Conservation (phyloP, 2,888 invertebrate species). For the Philonicus albiceps region DNA sequence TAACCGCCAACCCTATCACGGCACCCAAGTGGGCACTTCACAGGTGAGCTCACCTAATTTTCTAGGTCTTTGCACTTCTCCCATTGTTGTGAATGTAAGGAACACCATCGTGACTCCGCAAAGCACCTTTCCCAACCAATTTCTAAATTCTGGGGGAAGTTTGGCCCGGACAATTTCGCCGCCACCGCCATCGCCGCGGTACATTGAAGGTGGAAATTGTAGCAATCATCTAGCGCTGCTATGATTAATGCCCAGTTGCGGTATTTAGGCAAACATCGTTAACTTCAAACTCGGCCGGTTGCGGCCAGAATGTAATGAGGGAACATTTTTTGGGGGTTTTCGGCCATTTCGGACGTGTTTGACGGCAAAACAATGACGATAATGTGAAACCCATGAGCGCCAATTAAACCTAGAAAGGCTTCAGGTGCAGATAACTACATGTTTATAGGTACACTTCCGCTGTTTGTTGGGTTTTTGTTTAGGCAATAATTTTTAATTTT, state of each 20-base stretch:
- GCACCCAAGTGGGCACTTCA: not conserved
- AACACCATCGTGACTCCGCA: not conserved
- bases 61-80: constrained; percentile 1
- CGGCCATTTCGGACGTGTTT: not conserved
- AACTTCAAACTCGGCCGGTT: constrained; percentile 24
- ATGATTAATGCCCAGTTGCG: constrained; percentile 48
- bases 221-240: constrained; percentile 36
- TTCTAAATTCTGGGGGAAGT: not conserved
- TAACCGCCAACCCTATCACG: not conserved
- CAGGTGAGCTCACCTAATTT: constrained; percentile 12
- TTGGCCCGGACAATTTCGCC: not conserved
- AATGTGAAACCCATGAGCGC: constrained; percentile 47
- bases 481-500: not conserved
- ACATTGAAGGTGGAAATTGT: constrained; percentile 47
- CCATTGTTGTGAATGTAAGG: not conserved
- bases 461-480: constrained; percentile 14
- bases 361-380: constrained; percentile 44
- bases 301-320: not conserved
- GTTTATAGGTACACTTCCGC: constrained; percentile 10
- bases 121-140: not conserved
- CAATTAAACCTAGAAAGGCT: constrained; percentile 38
- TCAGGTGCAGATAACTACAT: constrained; percentile 3
- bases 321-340: not conserved
- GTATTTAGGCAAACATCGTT: constrained; percentile 47
- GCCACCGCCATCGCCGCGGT: not conserved